Conservation (phyloP, 1,140 invertebrate genomes). For the Hormaphis cornu region DNA sequence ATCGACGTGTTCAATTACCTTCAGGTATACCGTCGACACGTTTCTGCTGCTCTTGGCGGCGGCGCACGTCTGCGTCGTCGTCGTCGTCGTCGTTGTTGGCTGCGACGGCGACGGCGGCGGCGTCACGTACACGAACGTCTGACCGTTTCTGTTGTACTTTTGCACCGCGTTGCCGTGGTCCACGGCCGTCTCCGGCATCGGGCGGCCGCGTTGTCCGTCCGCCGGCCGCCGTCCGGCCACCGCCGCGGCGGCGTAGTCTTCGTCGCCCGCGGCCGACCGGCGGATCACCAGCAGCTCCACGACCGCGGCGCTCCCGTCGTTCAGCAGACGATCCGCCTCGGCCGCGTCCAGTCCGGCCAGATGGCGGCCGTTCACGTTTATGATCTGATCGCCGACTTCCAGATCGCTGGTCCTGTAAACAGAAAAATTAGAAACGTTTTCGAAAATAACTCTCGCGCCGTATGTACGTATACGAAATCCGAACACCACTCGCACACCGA, state of each 20-base stretch:
- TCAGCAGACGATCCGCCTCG: constrained; percentile 62
- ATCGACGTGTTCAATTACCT: too few species aligned
- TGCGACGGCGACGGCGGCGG: constrained; percentile 36
- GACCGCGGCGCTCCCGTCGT: constrained; percentile 53
- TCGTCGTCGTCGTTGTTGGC: constrained; percentile 50
- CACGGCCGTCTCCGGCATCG: constrained; percentile 51
- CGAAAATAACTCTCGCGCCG: too few species aligned
- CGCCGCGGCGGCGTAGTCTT: background rate
- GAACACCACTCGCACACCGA: too few species aligned
- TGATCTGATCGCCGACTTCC: constrained; percentile 67
- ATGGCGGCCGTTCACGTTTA: constrained; percentile 70
- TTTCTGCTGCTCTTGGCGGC: constrained; percentile 49
- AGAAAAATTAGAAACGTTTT: background rate
- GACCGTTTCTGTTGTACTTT: background rate
- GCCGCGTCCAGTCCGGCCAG: constrained; percentile 63
- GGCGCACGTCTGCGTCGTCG: constrained; percentile 52
- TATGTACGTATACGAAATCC: too few species aligned
- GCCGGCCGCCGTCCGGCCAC: constrained; percentile 39
- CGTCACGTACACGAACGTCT: background rate
- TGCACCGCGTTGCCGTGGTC: background rate
- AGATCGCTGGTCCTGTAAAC: constrained; percentile 60
- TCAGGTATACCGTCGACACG: constrained; percentile 48
- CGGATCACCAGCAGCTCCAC: constrained; percentile 48
- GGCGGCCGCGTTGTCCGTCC: constrained; percentile 49
- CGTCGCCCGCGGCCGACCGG: constrained; percentile 34